phyloP scores from a whole-genome alignment of 2,113 vertebrate species.

The Cacatua alba region DNA sequence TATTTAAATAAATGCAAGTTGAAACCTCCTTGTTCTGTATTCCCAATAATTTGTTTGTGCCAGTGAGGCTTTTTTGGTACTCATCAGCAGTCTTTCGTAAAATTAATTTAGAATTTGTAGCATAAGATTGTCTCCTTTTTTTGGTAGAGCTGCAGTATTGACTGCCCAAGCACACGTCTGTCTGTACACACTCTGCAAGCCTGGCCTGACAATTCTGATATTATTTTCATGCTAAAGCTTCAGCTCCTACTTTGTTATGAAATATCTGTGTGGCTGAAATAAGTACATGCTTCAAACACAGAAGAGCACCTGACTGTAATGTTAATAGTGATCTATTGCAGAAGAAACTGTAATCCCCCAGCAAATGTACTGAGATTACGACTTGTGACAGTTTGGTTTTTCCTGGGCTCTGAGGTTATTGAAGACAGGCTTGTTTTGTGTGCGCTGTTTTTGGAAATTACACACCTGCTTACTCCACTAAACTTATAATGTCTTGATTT shows the following conservation, averaged over 20 bases:
- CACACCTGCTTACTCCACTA: background rate
- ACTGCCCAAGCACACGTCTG: background rate
- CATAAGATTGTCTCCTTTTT: background rate
- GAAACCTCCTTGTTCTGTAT: background rate
- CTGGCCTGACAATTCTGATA: background rate
- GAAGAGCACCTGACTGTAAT: background rate
- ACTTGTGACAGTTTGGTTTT: background rate
- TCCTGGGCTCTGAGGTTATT: background rate
- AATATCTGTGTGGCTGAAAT: background rate
- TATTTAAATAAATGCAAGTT: background rate
- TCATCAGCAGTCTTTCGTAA: background rate
- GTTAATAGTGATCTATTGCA: background rate
- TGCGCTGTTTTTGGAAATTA: background rate
- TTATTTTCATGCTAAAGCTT: background rate
- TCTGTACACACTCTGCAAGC: background rate
- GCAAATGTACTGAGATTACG: background rate
- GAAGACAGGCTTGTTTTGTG: background rate
- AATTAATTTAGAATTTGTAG: background rate
- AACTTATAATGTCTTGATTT: background rate
- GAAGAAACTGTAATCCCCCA: background rate
- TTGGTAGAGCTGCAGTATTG: background rate
- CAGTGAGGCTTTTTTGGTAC: background rate
- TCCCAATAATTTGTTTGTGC: background rate
- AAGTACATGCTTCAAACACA: fast-evolving
- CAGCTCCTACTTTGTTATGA: background rate